Base-by-base conservation (phyloP, 2,797 vertebrate species). In the Nannoperca australis region DNA sequence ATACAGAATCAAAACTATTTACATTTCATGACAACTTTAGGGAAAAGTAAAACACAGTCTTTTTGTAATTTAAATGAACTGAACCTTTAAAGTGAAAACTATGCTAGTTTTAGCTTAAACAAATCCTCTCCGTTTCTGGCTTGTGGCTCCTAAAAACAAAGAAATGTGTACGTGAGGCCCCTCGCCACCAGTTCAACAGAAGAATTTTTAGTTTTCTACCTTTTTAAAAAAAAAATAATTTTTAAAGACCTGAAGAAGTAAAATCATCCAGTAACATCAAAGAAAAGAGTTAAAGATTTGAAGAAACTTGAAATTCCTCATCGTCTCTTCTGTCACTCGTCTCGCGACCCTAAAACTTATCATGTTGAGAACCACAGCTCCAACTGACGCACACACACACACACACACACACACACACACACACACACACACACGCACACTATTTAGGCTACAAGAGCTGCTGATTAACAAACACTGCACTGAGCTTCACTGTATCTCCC, bases 391-490 rank as follows among this genome's bases (percentile, higher is more conserved):
- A 56, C 42, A 54, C 66, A 22, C 54, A 44, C 24, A 0, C 44
- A 34, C 44, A 51, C 53, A 9, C 0, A 3, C 56, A 14, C 47
- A 24, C 30, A 56, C 24, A 1, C 62, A 44, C 40, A 50, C 56
- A 44, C 7, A 54, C 66, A 51, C 45, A 61, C 62, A 44, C 47
- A 45, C 56, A 44, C 7, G 50, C 66, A 51, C 45, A 56, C n/a
- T 78, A 27, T 80, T 80, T 80, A 11, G 59, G 42, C 55, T 84
- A 24, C 14, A 59, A 36, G 11, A 20, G 24, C 34, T 13, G 34
- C 32, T 58, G 64, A 38, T 24, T 5, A 42, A 34, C 58, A 18
- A 27, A 32, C 3, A 22, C 34, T 15, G 13, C 24, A 49, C 30
- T 6, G 1, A 13, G 12, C 13, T 36, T 38, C 51, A 63, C 11